Percentiles rank a stretch among this genome's conserved stretches.
Evolutionary conservation across 2,113 vertebrate genomes (phyloP).

Genomic region (Poeciliopsis prolifica): DNA sequence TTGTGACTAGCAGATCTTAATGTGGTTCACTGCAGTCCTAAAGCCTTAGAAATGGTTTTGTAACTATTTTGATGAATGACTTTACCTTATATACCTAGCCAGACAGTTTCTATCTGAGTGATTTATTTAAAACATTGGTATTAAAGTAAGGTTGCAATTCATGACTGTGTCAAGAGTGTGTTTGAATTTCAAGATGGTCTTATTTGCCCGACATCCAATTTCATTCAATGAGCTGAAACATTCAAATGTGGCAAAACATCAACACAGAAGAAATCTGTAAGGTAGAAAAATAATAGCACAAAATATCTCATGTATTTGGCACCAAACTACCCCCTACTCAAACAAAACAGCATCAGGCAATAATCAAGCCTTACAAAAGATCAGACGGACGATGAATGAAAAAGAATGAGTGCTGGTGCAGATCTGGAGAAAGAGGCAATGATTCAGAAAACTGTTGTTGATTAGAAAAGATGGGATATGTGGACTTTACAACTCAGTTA

Average conservation of each 20-base stretch:
- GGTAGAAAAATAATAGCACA: background rate
- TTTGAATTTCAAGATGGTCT: too few relatives aligned
- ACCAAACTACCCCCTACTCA: slow-evolving; percentile 24
- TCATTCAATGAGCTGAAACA: background rate
- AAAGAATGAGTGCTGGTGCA: slow-evolving; percentile 50
- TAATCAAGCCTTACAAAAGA: slow-evolving; percentile 42
- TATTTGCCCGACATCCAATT: background rate
- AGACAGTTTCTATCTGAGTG: background rate
- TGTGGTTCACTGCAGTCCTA: too few relatives aligned
- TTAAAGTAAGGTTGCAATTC: too few relatives aligned
- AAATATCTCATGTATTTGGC: slow-evolving; percentile 15
- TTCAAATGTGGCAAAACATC: background rate
- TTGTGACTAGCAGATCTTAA: too few relatives aligned
- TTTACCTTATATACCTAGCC: background rate
- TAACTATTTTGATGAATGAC: background rate
- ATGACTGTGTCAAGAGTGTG: too few relatives aligned
- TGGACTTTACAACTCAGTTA: slow-evolving; percentile 12
- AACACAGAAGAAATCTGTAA: background rate
- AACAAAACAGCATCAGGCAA: slow-evolving; percentile 27
- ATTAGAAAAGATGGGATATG: slow-evolving; percentile 28
- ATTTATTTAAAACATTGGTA: background rate
- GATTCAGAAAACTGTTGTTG: slow-evolving; percentile 37
- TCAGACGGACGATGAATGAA: slow-evolving; percentile 48
- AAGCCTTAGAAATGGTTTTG: background rate
- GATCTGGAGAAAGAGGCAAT: slow-evolving; percentile 37